Base-by-base conservation (phyloP, 2,888 invertebrate species). In the Rhogogaster chlorosoma region DNA sequence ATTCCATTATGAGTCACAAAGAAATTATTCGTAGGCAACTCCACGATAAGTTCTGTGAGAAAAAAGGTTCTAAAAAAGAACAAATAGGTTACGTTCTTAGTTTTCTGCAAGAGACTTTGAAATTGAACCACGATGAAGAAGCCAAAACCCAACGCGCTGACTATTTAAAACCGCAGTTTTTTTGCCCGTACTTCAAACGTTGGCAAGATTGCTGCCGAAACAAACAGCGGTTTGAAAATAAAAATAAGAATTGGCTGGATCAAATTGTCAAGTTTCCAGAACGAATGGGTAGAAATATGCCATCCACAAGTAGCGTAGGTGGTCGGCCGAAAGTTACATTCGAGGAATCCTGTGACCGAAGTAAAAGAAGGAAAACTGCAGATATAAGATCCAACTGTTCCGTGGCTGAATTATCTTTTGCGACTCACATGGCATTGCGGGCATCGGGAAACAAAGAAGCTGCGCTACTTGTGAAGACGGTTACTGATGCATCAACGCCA, bases 11-110 rank as follows among this genome's bases (percentile, higher is more conserved):
- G 12, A 64, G 64, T 64, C 64, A 64, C 64, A n/a, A 26, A 64
- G n/a, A 64, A 64, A 64, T 64, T 64, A 64, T 64, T 64, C 64
- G 64, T 64, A 64, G 64, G 64, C 64, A 64, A 64, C 64, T 64
- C 64, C 64, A 64, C 64, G 22, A 64, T 26, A 64, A 64, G n/a
- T 64, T 64, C 64, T 64, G 64, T 64, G 64, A 64, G 26, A 64
- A 64, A 64, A 4, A 22, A 64, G 64, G 64, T 64, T 64, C 64
- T 64, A 64, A 64, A 64, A 26, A 64, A 64, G 64, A 64, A 64
- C 64, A 26, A 64, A 64, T 64, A 64, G 64, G 64, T 64, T 64
- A 64, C 64, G 64, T 64, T 64, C 64, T 64, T 64, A 10, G 64
- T 64, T 64, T 64, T 64, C 64, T 64, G 64, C 64, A 64, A 64